These are phyloP conservation scores for Catharus fuscescens DNA, from an alignment of 2,113 vertebrate genomes.

Conservation along the genomic window DNA sequence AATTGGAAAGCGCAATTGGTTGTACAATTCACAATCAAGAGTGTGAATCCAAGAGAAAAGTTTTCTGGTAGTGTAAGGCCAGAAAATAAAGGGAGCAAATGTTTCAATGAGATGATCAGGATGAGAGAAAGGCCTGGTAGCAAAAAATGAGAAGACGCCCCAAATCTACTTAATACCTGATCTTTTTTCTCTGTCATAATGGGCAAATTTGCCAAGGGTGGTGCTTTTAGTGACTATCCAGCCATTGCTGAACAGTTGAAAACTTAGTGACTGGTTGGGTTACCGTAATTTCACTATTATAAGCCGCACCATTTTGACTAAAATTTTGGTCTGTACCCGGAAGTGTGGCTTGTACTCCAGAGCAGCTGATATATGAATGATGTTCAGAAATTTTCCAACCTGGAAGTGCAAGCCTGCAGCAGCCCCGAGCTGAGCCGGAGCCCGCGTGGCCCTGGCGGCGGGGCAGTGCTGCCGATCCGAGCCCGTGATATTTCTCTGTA, in stretches of 20 bases:
- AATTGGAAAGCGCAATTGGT: neutral
- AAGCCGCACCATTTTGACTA: no score
- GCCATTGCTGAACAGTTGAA: neutral
- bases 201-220: neutral
- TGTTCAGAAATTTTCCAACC: no score
- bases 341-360: no score
- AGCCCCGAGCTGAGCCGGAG: no score
- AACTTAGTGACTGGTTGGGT: neutral
- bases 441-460: no score
- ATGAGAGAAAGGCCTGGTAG: neutral
- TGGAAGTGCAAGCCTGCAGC: no score
- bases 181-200: neutral
- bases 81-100: neutral
- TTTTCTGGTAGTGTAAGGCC: neutral
- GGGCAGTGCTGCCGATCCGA: no score
- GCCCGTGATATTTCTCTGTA: no score
- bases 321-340: no score
- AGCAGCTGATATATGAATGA: no score
- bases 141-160: neutral
- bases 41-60: neutral
- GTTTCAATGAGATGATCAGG: neutral
- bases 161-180: neutral
- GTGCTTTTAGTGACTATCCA: neutral
- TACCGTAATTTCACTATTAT: neutral
- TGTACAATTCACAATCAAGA: neutral